Evolutionary conservation across 64 coral and sea anemone genomes (phyloP).

Genomic region (Montipora efflorescens): DNA sequence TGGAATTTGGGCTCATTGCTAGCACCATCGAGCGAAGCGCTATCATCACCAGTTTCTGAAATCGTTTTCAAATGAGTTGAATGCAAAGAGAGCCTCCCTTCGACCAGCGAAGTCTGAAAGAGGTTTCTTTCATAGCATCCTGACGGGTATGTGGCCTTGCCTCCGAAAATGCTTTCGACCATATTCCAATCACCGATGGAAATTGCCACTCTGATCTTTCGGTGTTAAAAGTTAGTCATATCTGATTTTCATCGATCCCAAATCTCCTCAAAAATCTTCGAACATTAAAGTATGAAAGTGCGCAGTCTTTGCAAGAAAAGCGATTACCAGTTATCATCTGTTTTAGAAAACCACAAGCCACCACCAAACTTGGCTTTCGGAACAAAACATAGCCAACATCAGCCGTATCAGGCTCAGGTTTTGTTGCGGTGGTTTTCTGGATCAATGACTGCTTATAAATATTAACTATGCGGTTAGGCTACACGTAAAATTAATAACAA

Average conservation of each 20-base stretch:
- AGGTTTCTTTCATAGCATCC: conserved; percentile 1
- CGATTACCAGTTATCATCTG: not conserved
- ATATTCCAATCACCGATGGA: not conserved
- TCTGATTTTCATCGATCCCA: not conserved
- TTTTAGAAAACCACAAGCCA: conserved; percentile 20
- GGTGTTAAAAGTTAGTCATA: conserved; percentile 1
- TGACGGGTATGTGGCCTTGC: not conserved
- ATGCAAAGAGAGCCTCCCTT: conserved; percentile 24
- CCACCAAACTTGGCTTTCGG: not conserved
- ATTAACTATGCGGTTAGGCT: conserved; percentile 50
- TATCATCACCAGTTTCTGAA: conserved; percentile 22
- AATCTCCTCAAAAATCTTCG: conserved; percentile 19
- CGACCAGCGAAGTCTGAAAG: conserved; percentile 1
- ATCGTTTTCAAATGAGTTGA: conserved; percentile 43
- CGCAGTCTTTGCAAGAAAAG: not conserved
- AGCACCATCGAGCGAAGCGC: not conserved
- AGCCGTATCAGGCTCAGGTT: not conserved
- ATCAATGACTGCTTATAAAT: conserved; percentile 49
- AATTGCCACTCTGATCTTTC: not conserved
- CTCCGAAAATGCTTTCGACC: conserved; percentile 47
- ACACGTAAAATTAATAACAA: conserved; percentile 58
- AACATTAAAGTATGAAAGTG: not conserved
- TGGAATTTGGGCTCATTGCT: not conserved
- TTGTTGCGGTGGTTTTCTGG: conserved; percentile 9
- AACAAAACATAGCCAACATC: not conserved